Conservation (phyloP, 2,888 invertebrate species). For the Nomada fabriciana region DNA sequence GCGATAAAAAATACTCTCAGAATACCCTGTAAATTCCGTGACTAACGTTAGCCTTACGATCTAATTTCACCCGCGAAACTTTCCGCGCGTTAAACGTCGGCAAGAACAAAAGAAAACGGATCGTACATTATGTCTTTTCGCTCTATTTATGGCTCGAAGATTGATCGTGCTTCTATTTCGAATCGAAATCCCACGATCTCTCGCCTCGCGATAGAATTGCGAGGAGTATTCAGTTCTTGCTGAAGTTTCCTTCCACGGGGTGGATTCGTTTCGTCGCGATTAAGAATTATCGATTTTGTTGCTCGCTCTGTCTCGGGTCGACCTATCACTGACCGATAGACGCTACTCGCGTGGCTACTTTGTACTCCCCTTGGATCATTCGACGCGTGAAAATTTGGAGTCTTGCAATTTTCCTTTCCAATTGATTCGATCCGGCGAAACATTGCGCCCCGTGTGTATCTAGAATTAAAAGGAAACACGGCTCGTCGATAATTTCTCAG, state of each 20-base stretch:
- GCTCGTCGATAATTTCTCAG: too few species aligned
- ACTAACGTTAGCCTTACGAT: slow-evolving; percentile 25
- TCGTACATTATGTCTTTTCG: not conserved
- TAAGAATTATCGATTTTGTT: slow-evolving; percentile 28
- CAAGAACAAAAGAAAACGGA: slow-evolving; percentile 15
- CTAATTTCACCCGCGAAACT: slow-evolving; percentile 27
- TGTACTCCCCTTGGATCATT: not conserved
- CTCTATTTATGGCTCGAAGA: not conserved
- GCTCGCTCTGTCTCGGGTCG: slow-evolving; percentile 56
- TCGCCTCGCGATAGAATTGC: not conserved
- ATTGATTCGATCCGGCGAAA: not conserved
- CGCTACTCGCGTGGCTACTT: slow-evolving; percentile 38
- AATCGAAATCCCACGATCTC: not conserved
- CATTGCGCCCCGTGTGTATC: not conserved
- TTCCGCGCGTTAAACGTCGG: slow-evolving; percentile 11
- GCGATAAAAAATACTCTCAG: slow-evolving; percentile 40
- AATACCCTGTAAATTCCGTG: slow-evolving; percentile 49
- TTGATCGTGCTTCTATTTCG: not conserved
- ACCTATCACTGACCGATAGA: slow-evolving; percentile 68
- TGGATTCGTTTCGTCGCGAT: slow-evolving; percentile 14
- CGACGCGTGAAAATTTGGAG: not conserved
- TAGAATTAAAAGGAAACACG: not conserved
- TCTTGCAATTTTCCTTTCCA: not conserved
- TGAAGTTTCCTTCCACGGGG: slow-evolving; percentile 6
- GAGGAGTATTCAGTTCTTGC: slow-evolving; percentile 1